A percentile compares a stretch with the other conserved stretches of the same genome.
Evolutionary conservation across 35 echinoderm and acorn worm genomes (phyloP).

Genomic region (Diadema setosum): DNA sequence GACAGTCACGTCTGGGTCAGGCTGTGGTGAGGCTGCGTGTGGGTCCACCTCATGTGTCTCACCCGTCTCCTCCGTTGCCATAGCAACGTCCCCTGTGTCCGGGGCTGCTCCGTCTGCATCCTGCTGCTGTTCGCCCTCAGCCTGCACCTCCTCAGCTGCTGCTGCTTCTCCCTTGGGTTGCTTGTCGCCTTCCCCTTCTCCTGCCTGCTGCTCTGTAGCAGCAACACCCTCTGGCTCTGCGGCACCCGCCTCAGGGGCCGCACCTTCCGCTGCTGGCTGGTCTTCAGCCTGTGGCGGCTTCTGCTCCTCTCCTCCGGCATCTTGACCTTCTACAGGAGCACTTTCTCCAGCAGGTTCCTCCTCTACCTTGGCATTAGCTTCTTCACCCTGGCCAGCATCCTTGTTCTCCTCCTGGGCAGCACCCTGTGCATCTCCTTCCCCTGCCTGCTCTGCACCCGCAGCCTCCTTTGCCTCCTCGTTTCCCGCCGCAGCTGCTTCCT

Average conservation of each 20-base stretch:
- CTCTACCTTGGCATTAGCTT: too few relatives aligned
- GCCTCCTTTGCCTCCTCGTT: not conserved
- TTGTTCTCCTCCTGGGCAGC: not conserved
- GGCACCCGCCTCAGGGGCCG: not conserved
- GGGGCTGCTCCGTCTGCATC: not conserved
- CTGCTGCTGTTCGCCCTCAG: not conserved
- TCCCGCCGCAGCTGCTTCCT: not conserved
- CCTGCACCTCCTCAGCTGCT: not conserved
- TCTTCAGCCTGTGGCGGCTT: not conserved
- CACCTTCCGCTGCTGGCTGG: not conserved
- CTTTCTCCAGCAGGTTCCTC: not conserved
- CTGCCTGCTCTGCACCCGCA: not conserved
- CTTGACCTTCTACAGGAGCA: not conserved
- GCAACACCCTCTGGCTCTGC: not conserved
- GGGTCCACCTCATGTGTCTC: conserved; percentile 78
- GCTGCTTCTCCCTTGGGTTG: not conserved
- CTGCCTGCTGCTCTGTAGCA: not conserved
- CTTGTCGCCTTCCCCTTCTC: not conserved
- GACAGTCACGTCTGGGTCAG: conserved; percentile 32
- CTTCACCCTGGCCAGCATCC: not conserved
- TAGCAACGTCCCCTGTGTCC: conserved; percentile 53
- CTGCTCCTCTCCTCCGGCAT: not conserved
- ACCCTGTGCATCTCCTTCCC: not conserved
- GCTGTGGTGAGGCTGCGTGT: conserved; percentile 64
- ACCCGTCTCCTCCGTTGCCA: conserved; percentile 78